Evolutionary conservation across 2,797 vertebrate genomes (phyloP), one percentile per base, ranked within the genome.

Genomic region (Bovichtus diacanthus): DNA sequence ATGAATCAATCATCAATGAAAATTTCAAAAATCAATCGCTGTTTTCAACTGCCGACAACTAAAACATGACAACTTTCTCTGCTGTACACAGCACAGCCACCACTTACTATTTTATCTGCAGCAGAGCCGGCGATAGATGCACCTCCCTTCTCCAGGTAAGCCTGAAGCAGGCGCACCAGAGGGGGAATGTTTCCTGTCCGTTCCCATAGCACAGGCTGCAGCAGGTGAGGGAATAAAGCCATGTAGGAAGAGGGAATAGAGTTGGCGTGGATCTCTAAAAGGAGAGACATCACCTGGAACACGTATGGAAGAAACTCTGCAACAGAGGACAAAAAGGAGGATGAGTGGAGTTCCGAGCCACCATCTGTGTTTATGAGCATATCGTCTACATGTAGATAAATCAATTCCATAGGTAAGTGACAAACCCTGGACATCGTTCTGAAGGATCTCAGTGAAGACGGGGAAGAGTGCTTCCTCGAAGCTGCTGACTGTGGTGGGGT

Each of bases 281-380:
- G 97, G n/a, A 99, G 91, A 50, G 98, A 99, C 98, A 99, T 99
- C 89, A 99, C 98, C 95, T 99, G 98, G 92, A 99, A 99, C 86
- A 99, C 98, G 0, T 99, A 99, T 0, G 98, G 98, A 79, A 99
- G 97, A 91, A 99, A 99, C 88, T 99, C 98, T 99, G 94, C 77
- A 78, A 83, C 47, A 87, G 5, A 74, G 39, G 58, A 82, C 56
- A 1, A 0, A 47, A 11, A 58, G n/a, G 6, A 70, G 13, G 44
- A 63, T 59, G 18, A 81, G 49, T 12, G 9, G 9, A 53, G 29
- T 34, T 29, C 3, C 16, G 0, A 65, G 47, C 5, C 8, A 27
- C 12, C 6, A 38, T 13, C 8, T 19, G 5, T 1, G 9, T 68
- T 58, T 6, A 18, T n/a, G 31, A 63, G 43, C n/a, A 27, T 2